Base-by-base conservation (phyloP, 2,888 invertebrate genomes). In the Drosophila borborema region DNA sequence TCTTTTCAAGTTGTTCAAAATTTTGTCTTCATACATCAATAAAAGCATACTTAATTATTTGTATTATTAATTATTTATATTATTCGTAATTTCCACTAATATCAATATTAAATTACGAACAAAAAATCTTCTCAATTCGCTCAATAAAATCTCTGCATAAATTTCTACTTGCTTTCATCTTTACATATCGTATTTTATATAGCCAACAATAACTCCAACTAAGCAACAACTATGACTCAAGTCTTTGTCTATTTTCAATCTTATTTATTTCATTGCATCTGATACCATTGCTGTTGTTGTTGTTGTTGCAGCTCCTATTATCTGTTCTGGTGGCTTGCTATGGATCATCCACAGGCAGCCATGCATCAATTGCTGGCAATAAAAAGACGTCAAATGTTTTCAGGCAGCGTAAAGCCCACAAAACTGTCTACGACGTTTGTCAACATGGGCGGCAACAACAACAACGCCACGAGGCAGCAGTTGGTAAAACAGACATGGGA, bases 311-410 rank as follows among this genome's bases (percentile, higher is more conserved):
- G 45, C 45, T 38, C 34, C 38, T 28, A 36, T 16, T 16, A 61
- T 48, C 20, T 64, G 58, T 45, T 59, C 41, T 54, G 40, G 31
- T 54, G 64, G 9, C 53, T 53, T 46, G 20, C 62, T 48, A 56
- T 73, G 63, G 55, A 63, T 77, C 76, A 64, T 59, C 31, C 53
- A 20, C 65, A 71, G 67, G 64, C 80, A 65, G 45, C 81, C 82
- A 84, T 77, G 72, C 87, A 87, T 85, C 87, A 87, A 80, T 81
- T 77, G 81, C 23, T 62, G 66, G 70, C 81, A 79, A 88, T 86
- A 86, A 82, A 86, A 67, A 82, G 86, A 86, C 72, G 86, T 88
- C 86, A 86, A 86, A 88, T 77, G 70, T 81, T 83, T 86, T 74
- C 84, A 77, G 71, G 72, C 74, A 77, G 68, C 72, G 75, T 67